phyloP scores from a whole-genome alignment of 2,888 invertebrate species.

The Rugalucina vietnamica region DNA sequence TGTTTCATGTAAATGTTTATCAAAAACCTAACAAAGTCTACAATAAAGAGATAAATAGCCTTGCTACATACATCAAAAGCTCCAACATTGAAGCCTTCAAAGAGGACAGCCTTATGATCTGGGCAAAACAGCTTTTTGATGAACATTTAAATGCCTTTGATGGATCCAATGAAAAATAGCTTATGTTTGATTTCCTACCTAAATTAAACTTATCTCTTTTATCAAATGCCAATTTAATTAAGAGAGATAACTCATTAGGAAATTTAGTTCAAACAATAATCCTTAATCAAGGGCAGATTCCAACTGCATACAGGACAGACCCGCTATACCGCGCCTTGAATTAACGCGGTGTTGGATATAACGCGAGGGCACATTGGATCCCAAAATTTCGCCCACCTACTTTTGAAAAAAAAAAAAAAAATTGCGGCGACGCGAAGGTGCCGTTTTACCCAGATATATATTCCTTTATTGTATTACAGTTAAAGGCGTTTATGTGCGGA shows the following conservation, averaged over 20 bases:
- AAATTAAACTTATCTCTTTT: neutral
- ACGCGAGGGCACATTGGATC: no score
- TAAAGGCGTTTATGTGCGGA: no score
- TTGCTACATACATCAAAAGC: neutral
- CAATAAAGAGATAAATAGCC: constrained; percentile 9
- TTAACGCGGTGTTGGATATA: no score
- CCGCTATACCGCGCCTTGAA: no score
- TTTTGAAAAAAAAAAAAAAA: no score
- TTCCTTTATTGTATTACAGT: no score
- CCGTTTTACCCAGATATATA: no score
- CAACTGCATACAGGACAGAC: no score
- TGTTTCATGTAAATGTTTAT: constrained; percentile 9
- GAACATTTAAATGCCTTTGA: neutral
- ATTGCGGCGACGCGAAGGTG: no score
- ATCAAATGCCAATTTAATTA: neutral
- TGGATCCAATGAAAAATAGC: neutral
- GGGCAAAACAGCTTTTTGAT: neutral
- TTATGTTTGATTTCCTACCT: neutral
- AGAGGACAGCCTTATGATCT: neutral
- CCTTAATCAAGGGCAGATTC: neutral
- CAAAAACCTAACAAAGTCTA: constrained; percentile 1
- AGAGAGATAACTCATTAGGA: neutral
- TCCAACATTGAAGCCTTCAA: neutral
- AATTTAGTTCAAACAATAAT: neutral
- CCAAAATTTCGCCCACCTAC: no score